Evolutionary conservation across 1,140 invertebrate species (phyloP).

Genomic region (Drosophila orena): DNA sequence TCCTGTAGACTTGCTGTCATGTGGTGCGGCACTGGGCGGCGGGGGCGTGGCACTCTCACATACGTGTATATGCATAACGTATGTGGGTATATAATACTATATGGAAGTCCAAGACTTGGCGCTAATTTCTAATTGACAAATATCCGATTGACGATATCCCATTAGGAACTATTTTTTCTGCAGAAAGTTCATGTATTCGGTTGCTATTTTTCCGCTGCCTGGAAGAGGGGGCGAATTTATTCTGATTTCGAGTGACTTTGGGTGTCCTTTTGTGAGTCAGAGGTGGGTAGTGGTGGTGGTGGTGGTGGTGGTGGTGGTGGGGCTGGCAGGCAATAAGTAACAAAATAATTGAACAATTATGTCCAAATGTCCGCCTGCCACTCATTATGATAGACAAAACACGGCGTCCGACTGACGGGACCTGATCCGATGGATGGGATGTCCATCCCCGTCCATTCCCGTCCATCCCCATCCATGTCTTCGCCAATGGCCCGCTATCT

Average conservation of each 20-base stretch:
- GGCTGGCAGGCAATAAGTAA: constrained; percentile 64
- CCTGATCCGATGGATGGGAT: constrained; percentile 5
- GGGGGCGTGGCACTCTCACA: constrained; percentile 16
- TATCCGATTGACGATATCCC: constrained; percentile 6
- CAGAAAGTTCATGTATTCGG: background rate
- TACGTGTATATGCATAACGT: background rate
- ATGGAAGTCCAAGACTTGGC: constrained; percentile 27
- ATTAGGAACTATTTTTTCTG: too few relatives aligned
- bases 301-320: constrained; percentile 14
- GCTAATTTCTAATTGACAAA: constrained; percentile 67
- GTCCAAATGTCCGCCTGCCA: constrained; percentile 84
- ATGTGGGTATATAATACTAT: constrained; percentile 19
- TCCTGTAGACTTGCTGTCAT: constrained; percentile 36
- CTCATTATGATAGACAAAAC: constrained; percentile 84
- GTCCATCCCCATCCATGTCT: constrained; percentile 15
- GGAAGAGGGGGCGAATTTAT: background rate
- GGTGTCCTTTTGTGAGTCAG: constrained; percentile 4
- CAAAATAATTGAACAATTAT: constrained; percentile 85
- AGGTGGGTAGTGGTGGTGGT: constrained; percentile 3
- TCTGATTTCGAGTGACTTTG: background rate
- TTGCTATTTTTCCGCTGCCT: constrained; percentile 1
- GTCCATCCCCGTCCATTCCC: constrained; percentile 12
- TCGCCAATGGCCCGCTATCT: background rate
- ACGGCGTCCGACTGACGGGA: constrained; percentile 50
- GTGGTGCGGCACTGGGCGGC: constrained; percentile 25